A percentile compares a stretch with the other conserved stretches of the same genome.
Evolutionary conservation across 1,140 invertebrate species (phyloP).

Genomic region (Physella acuta): DNA sequence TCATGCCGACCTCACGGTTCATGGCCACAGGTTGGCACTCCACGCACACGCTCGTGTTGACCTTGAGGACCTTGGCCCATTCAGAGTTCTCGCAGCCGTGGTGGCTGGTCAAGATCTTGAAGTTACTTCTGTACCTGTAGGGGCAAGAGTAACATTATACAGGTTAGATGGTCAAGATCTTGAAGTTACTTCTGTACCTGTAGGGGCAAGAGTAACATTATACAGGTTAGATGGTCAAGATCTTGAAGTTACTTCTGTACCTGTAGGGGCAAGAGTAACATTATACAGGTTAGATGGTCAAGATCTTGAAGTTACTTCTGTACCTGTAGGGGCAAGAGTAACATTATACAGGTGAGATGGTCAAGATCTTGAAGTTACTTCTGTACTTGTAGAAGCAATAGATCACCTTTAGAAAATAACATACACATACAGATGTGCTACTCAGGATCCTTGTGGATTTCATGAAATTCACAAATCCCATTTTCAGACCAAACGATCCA

Average conservation of each 20-base stretch:
- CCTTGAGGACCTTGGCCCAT: constrained; percentile 46
- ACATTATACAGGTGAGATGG: too few species aligned
- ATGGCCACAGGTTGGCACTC: constrained; percentile 56
- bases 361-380: too few species aligned
- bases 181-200: background rate
- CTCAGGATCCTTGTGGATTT: too few species aligned
- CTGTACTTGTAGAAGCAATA: too few species aligned
- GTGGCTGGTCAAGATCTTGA: constrained; percentile 36
- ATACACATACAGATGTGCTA: too few species aligned
- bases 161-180: too few species aligned
- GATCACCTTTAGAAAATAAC: too few species aligned
- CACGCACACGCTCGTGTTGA: constrained; percentile 46
- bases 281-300: background rate
- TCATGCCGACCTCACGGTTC: constrained; percentile 46
- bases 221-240: background rate
- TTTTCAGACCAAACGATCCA: too few species aligned
- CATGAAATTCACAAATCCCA: too few species aligned
- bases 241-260: background rate
- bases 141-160: too few species aligned
- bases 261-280: background rate
- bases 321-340: too few species aligned
- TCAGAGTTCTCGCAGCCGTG: constrained; percentile 30
- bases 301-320: too few species aligned
- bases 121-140: constrained; percentile 48
- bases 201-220: background rate